Percentiles rank a stretch among this genome's conserved stretches.
Conservation (phyloP, 1,140 invertebrate species). For the Rhyzopertha dominica region DNA sequence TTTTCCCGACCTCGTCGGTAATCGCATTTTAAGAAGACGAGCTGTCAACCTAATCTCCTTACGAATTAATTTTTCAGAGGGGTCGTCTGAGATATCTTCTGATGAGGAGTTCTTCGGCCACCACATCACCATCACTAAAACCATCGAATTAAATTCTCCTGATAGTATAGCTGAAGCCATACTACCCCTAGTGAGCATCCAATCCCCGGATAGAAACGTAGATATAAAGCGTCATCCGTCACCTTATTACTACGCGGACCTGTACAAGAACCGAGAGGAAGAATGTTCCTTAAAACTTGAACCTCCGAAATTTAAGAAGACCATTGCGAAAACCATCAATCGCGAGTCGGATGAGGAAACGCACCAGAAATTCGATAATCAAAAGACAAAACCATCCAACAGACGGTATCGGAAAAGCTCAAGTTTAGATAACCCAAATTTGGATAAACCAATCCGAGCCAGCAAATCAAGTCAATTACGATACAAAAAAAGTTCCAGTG, state of each 20-base stretch:
- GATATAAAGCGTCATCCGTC: slow-evolving; percentile 62
- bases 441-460: slow-evolving; percentile 21
- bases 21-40: no score
- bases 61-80: slow-evolving; percentile 35
- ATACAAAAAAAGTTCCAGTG: slow-evolving; percentile 58
- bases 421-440: slow-evolving; percentile 26
- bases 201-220: slow-evolving; percentile 44
- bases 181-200: slow-evolving; percentile 36
- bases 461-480: slow-evolving; percentile 23
- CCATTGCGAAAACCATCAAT: slow-evolving; percentile 9
- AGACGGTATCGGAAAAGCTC: slow-evolving; percentile 43
- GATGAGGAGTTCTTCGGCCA: slow-evolving; percentile 41
- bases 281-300: slow-evolving; percentile 28
- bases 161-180: slow-evolving; percentile 50
- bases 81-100: slow-evolving; percentile 43
- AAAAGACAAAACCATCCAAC: slow-evolving; percentile 24
- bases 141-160: slow-evolving; percentile 47
- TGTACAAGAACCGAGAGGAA: slow-evolving; percentile 54
- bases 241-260: slow-evolving; percentile 72
- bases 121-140: slow-evolving; percentile 28
- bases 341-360: slow-evolving; percentile 15
- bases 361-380: slow-evolving; percentile 15
- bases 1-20: no score
- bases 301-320: slow-evolving; percentile 2
- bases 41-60: no score